These are phyloP conservation scores for Idris sp. DNA, from an alignment of 1,140 invertebrate species.

Conservation along the genomic window DNA sequence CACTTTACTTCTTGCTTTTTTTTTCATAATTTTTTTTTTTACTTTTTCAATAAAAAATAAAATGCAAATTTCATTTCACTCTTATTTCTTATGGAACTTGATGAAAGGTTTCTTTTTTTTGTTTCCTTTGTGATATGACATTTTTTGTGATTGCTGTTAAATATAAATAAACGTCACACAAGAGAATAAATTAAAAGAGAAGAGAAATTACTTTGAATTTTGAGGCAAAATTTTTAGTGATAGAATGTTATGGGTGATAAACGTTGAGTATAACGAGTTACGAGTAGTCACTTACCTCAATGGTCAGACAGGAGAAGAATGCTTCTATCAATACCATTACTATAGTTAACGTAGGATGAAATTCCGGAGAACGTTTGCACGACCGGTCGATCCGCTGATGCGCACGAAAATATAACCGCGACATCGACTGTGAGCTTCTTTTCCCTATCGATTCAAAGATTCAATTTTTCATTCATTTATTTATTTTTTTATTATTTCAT, in stretches of 20 bases:
- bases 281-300: conserved; percentile 61
- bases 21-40: no score
- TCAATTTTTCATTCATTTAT: conserved; percentile 16
- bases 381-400: conserved; percentile 61
- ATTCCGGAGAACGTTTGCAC: conserved; percentile 51
- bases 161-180: no score
- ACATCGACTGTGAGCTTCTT: conserved; percentile 59
- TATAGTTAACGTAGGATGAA: conserved; percentile 60
- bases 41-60: no score
- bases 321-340: conserved; percentile 49
- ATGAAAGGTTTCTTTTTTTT: no score
- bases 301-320: conserved; percentile 57
- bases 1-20: conserved; percentile 15
- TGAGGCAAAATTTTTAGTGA: not conserved
- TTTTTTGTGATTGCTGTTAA: no score
- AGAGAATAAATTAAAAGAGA: no score
- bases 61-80: no score
- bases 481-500: no score
- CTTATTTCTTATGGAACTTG: no score
- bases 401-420: conserved; percentile 58
- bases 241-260: conserved; percentile 18
- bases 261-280: conserved; percentile 40
- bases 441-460: conserved; percentile 46
- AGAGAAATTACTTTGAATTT: no score
- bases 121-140: no score